Base-by-base conservation (phyloP, 2,797 vertebrate genomes). In the Pseudochaenichthys georgianus region DNA sequence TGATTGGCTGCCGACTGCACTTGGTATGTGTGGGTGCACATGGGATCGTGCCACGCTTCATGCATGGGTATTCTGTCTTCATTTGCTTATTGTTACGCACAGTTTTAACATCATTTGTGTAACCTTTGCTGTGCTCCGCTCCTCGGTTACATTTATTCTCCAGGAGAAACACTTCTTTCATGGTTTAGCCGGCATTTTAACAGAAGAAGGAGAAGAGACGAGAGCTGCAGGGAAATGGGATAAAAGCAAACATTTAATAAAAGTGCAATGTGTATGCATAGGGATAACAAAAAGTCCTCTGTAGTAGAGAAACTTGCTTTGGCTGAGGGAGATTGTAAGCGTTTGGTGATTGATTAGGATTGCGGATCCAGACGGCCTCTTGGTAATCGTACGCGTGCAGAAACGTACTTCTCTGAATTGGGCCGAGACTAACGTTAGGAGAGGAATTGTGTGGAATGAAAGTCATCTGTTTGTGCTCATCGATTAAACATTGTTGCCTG, bases 401-500 rank as follows among this genome's bases (percentile, higher is more conserved):
- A 70, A 55, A 74, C 66, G 64, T 53, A 47, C 34, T 54, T 41
- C 19, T 61, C 52, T 76, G 50, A 80, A 57, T 62, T 73, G 65
- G 82, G 64, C 45, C 67, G 13, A 53, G 53, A 34, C 42, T 19
- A 59, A 73, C 46, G 41, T 78, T 61, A 61, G 54, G 70, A 65
- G 74, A 77, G 70, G 70, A 82, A 73, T 80, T 84, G 74, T 58
- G 51, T 72, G 54, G 68, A 90, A 88, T 84, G 72, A 88, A 85
- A 90, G 83, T 83, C 86, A 79, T 90, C 86, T 91, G 86, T 89
- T 91, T 91, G 88, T 88, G 84, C 87, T 84, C 85, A 90, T 87
- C 59, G 87, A 92, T 92, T 90, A 89, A 89, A 82, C 89, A 89
- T 83, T 65, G 75, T 78, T 89, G 81, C 90, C 77, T 69, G 0